Percentiles rank a stretch among this genome's conserved stretches.
Conservation (phyloP, 1,140 invertebrate species). For the Diachasmimorpha longicaudata region DNA sequence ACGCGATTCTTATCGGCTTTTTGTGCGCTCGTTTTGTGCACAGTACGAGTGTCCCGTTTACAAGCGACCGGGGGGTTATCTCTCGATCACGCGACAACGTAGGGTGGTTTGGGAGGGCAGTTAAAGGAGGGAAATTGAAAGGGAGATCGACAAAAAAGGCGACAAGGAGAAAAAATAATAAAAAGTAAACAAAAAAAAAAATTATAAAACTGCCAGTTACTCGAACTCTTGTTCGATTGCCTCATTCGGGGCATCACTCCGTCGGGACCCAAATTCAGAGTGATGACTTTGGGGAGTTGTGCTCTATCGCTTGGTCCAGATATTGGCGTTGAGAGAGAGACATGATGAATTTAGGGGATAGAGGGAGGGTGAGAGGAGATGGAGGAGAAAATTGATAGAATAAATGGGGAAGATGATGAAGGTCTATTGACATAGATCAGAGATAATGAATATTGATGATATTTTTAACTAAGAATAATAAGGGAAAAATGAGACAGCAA, state of each 20-base stretch:
- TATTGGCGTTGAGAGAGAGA: neutral
- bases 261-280: conserved; percentile 1
- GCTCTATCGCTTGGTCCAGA: conserved; percentile 8
- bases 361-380: neutral
- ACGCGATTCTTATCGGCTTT: conserved; percentile 11
- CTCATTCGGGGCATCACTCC: neutral
- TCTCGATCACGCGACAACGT: conserved; percentile 15
- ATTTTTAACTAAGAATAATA: neutral
- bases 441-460: conserved; percentile 29
- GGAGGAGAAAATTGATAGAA: conserved; percentile 15
- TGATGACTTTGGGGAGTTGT: conserved; percentile 11
- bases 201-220: neutral
- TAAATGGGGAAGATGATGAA: conserved; percentile 18
- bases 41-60: neutral
- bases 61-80: conserved; percentile 8
- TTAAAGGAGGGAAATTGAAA: neutral
- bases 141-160: neutral
- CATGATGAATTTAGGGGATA: neutral
- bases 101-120: neutral
- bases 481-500: neutral
- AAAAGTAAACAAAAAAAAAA: conserved; percentile 1
- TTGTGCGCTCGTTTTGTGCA: conserved; percentile 14
- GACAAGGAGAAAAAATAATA: neutral
- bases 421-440: conserved; percentile 43
- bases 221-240: neutral